A percentile compares a stretch with the other conserved stretches of the same genome.
These are phyloP conservation scores for Oryzias javanicus DNA, from an alignment of 2,113 vertebrate genomes.

Conservation along the genomic window DNA sequence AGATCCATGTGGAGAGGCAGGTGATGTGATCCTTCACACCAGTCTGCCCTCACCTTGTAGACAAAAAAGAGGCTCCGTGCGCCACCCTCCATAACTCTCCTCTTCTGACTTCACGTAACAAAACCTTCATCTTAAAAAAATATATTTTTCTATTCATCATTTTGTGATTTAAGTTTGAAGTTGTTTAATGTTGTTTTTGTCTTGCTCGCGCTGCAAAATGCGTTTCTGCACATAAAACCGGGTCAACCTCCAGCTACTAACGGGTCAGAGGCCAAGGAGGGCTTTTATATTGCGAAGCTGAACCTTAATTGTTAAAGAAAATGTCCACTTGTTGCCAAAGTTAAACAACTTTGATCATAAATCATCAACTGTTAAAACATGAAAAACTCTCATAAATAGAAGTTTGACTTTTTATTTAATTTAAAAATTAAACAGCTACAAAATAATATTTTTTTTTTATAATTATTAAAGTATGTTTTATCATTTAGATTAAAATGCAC, in stretches of 20 bases:
- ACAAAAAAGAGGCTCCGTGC: slow-evolving; percentile 77
- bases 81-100: slow-evolving; percentile 58
- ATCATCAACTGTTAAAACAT: slow-evolving; percentile 7
- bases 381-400: not conserved
- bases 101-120: slow-evolving; percentile 81
- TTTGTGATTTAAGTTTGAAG: not conserved
- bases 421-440: not conserved
- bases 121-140: slow-evolving; percentile 66
- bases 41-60: slow-evolving; percentile 87
- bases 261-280: not conserved
- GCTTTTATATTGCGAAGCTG: slow-evolving; percentile 11
- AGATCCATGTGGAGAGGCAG: slow-evolving; percentile 94
- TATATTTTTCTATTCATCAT: no score
- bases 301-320: not conserved
- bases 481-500: no score
- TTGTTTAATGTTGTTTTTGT: not conserved
- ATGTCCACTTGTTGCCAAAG: not conserved
- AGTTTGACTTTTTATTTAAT: not conserved
- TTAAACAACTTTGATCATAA: slow-evolving; percentile 18
- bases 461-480: no score
- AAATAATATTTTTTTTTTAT: no score
- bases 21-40: slow-evolving; percentile 97
- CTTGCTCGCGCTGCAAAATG: not conserved
- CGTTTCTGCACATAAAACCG: not conserved
- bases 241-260: not conserved